Percentiles rank a stretch among this genome's conserved stretches.
phyloP scores from a whole-genome alignment of 1,140 invertebrate genomes.

The Pachypsylla venusta region DNA sequence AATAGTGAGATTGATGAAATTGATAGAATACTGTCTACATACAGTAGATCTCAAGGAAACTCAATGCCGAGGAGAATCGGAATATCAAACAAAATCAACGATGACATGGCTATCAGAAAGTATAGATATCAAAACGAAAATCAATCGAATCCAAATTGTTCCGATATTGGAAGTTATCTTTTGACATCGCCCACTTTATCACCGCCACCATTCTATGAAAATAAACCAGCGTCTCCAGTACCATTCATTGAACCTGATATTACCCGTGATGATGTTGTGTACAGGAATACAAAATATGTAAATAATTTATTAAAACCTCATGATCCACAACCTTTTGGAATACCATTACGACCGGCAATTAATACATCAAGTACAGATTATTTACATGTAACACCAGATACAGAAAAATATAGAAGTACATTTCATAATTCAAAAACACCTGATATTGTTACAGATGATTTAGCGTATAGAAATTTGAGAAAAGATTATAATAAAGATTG shows the following conservation, averaged over 20 bases:
- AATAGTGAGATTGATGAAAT: not conserved
- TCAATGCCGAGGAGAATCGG: not conserved
- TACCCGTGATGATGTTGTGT: constrained; percentile 66
- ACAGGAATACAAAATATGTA: constrained; percentile 56
- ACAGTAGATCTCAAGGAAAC: not conserved
- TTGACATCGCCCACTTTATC: constrained; percentile 47
- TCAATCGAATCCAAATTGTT: constrained; percentile 29
- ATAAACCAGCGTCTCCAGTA: constrained; percentile 17
- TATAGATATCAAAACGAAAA: constrained; percentile 1
- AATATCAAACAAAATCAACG: constrained; percentile 43
- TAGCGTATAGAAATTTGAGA: constrained; percentile 65
- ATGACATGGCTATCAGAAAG: constrained; percentile 62
- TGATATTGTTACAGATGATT: constrained; percentile 69
- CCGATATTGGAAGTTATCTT: constrained; percentile 54
- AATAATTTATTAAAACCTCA: constrained; percentile 51
- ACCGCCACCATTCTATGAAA: constrained; percentile 22
- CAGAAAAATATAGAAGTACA: constrained; percentile 37
- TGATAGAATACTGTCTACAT: not conserved
- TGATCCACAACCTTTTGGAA: constrained; percentile 77
- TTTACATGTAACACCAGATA: constrained; percentile 52
- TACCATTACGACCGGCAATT: constrained; percentile 63
- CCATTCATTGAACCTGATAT: constrained; percentile 50
- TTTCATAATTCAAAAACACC: constrained; percentile 52
- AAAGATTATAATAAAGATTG: constrained; percentile 47
- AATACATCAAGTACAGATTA: constrained; percentile 64